Percentiles rank a stretch among this genome's conserved stretches.
Evolutionary conservation across 2,113 vertebrate species (phyloP).

Genomic region (Telmatochromis bifrenatus): DNA sequence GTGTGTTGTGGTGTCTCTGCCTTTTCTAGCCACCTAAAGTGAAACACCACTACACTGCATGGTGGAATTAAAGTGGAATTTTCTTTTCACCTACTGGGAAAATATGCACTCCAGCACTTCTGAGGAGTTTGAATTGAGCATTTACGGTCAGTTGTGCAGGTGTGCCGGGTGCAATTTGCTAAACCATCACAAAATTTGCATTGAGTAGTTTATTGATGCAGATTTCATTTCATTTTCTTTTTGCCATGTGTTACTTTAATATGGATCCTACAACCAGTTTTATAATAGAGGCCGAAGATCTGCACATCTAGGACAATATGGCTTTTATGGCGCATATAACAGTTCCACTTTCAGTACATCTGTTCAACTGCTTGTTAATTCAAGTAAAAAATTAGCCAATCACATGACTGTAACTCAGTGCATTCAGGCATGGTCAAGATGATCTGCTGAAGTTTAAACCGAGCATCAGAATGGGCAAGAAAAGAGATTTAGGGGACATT

Average conservation of each 20-base stretch:
- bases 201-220: not conserved
- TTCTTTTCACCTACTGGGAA: not conserved
- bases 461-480: not conserved
- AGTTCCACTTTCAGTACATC: not conserved
- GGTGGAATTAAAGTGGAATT: not conserved
- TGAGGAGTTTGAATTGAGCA: not conserved
- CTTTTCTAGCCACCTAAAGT: not conserved
- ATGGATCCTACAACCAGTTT: not conserved
- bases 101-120: not conserved
- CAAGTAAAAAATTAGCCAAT: not conserved
- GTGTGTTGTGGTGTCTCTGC: not conserved
- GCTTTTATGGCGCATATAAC: not conserved
- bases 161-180: not conserved
- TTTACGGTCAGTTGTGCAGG: not conserved
- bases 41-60: not conserved
- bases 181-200: not conserved
- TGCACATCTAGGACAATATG: not conserved
- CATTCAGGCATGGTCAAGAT: not conserved
- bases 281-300: not conserved
- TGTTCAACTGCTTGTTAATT: not conserved
- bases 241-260: not conserved
- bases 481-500: not conserved
- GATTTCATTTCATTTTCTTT: not conserved
- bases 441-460: not conserved
- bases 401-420: not conserved